Evolutionary conservation across 2,888 invertebrate species (phyloP).

Genomic region (Trissonchulus latispiculum): DNA sequence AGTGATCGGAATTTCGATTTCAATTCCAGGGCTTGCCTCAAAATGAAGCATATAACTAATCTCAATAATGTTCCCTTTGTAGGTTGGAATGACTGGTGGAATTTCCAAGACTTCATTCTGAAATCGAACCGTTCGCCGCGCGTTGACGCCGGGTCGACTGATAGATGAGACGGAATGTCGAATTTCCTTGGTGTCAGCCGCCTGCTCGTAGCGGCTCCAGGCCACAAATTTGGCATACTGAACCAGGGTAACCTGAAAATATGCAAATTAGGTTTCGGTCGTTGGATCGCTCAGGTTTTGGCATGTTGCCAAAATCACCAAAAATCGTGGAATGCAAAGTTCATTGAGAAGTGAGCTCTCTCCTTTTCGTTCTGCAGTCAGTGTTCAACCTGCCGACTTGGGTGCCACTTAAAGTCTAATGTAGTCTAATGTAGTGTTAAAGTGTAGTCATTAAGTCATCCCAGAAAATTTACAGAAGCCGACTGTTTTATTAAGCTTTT

Average conservation of each 20-base stretch:
- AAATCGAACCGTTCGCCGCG: neutral
- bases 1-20: conserved; percentile 24
- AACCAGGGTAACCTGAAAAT: conserved; percentile 14
- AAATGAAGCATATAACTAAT: conserved; percentile 20
- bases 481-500: too few species aligned
- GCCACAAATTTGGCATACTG: conserved; percentile 20
- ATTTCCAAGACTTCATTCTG: conserved; percentile 13
- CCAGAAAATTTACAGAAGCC: too few species aligned
- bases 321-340: too few species aligned
- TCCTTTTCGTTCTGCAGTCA: too few species aligned
- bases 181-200: conserved; percentile 17
- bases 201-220: conserved; percentile 20
- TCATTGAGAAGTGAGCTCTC: too few species aligned
- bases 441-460: too few species aligned
- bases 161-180: neutral
- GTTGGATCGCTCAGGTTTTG: too few species aligned
- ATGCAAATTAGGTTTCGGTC: too few species aligned
- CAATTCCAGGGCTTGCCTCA: conserved; percentile 20
- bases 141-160: neutral
- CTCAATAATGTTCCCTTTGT: conserved; percentile 13
- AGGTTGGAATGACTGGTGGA: conserved; percentile 19
- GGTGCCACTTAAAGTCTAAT: too few species aligned
- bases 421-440: too few species aligned
- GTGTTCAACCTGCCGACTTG: too few species aligned
- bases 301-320: too few species aligned